Evolutionary conservation across 1,140 invertebrate species (phyloP), one percentile per base, ranked within the genome.

Genomic region (Panulirus ornatus): DNA sequence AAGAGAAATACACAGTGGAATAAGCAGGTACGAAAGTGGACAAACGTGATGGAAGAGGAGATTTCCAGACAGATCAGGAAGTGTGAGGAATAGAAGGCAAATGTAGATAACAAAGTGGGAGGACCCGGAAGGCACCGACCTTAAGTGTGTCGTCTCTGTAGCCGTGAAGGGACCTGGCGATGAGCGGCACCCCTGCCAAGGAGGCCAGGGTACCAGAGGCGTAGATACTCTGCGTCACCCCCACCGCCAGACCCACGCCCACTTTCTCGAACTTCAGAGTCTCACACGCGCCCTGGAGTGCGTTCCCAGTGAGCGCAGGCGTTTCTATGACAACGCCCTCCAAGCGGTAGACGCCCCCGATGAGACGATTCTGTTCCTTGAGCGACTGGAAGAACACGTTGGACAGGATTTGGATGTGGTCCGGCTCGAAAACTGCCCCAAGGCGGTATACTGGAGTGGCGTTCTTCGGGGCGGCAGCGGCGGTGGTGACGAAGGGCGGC

Each of bases 241-340:
- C 87, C 51, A 83, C 87, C 34, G 87, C 81, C 27, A 89, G 27
- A 3, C 87, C 87, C 42, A 83, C 87, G n/a, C 42, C 30, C 66
- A 89, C 87, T 0, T 47, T 54, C 70, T 83, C 87, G 11, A 42
- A 54, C 40, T 89, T 82, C 36, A 89, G 40, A n/a, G 87, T 89
- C 19, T 89, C 87, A 70, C 87, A 89, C 34, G 78, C 71, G 51
- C 87, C 87, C 54, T 89, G 83, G 14, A 89, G 87, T 16, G 87
- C 63, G 47, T 79, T 83, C 40, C 83, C 40, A 44, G 58, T 89
- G 79, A 89, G 79, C 63, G 51, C 63, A 44, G 87, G 87, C 40
- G 87, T 89, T 70, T 89, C 87, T 73, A 89, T 76, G 70, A 47
- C 87, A 44, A 89, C 79, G 30, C 87, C 87, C 44, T 89, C 87